These are phyloP conservation scores for Drosophila parabipectinata DNA, from an alignment of 1,140 invertebrate genomes.

Conservation along the genomic window DNA sequence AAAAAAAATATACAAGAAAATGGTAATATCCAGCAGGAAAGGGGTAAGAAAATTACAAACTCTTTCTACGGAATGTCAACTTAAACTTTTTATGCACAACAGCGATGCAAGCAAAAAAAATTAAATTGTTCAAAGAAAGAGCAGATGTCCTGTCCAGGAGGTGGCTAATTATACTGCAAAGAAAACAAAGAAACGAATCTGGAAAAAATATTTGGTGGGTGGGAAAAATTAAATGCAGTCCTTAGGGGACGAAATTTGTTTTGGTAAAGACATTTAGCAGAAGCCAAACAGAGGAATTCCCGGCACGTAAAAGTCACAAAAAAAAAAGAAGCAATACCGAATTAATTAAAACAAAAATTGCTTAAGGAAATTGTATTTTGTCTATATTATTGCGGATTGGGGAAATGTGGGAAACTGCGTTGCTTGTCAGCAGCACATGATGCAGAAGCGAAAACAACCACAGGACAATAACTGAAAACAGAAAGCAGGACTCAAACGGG, in stretches of 20 bases:
- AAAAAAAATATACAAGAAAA: slow-evolving; percentile 26
- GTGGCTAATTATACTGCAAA: slow-evolving; percentile 75
- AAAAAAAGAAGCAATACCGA: slow-evolving; percentile 44
- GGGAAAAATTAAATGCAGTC: slow-evolving; percentile 39
- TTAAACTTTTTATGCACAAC: slow-evolving; percentile 73
- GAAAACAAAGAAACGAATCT: slow-evolving; percentile 47
- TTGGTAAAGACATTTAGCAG: slow-evolving; percentile 65
- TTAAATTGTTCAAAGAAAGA: slow-evolving; percentile 20
- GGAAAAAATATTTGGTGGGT: slow-evolving; percentile 18
- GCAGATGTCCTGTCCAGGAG: slow-evolving; percentile 59
- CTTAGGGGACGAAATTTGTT: slow-evolving; percentile 37
- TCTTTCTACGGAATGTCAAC: slow-evolving; percentile 74
- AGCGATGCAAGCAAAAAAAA: slow-evolving; percentile 32
- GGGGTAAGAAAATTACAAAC: slow-evolving; percentile 76
- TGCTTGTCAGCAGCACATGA: slow-evolving; percentile 43
- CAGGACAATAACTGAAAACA: slow-evolving; percentile 54
- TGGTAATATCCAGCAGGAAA: slow-evolving; percentile 32
- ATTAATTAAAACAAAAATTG: slow-evolving; percentile 78
- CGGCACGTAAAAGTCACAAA: slow-evolving; percentile 49
- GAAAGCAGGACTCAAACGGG: slow-evolving; percentile 13
- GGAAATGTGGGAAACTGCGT: slow-evolving; percentile 6
- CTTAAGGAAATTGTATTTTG: slow-evolving; percentile 63
- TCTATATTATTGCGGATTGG: slow-evolving; percentile 37
- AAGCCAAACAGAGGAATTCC: slow-evolving; percentile 49
- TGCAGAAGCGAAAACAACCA: slow-evolving; percentile 28